Evolutionary conservation across 2,113 vertebrate species (phyloP).

Genomic region (Coryphaenoides rupestris): DNA sequence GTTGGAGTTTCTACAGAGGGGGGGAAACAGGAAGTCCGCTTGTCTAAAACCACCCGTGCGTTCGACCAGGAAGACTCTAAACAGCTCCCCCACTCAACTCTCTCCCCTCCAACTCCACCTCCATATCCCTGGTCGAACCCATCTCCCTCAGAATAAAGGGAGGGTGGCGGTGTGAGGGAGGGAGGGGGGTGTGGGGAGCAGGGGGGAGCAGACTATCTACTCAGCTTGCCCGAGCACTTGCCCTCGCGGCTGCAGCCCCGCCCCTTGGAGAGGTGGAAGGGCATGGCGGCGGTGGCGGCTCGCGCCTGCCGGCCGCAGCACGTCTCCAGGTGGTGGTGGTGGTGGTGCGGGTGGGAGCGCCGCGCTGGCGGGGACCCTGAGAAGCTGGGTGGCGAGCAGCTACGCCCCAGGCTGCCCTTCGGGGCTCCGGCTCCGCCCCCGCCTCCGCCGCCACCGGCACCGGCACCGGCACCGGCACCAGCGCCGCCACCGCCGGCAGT

Average conservation of each 20-base stretch:
- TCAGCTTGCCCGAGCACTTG: slow-evolving; percentile 91
- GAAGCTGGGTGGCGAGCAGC: slow-evolving; percentile 93
- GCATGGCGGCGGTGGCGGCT: too few species aligned
- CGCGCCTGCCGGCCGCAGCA: slow-evolving; percentile 86
- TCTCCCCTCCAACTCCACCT: too few species aligned
- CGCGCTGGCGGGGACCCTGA: slow-evolving; percentile 91
- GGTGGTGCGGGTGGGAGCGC: slow-evolving; percentile 85
- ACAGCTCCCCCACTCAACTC: too few species aligned
- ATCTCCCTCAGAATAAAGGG: background rate
- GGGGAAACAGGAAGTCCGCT: too few species aligned
- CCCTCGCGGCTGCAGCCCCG: slow-evolving; percentile 79
- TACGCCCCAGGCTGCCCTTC: slow-evolving; percentile 79
- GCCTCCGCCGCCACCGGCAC: background rate
- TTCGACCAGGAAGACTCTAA: too few species aligned
- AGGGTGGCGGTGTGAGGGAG: background rate
- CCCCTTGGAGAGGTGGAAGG: slow-evolving; percentile 73
- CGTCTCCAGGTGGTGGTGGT: slow-evolving; percentile 85
- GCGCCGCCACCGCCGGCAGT: too few species aligned
- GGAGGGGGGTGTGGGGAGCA: background rate
- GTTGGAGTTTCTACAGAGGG: too few species aligned
- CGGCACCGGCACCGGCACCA: slow-evolving; percentile 44
- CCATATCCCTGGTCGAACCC: too few species aligned
- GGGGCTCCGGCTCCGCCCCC: slow-evolving; percentile 64
- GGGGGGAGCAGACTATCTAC: slow-evolving; percentile 82
- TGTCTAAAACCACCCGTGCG: too few species aligned